Base-by-base conservation (phyloP, 2,888 invertebrate species). In the Theodoxus fluviatilis region DNA sequence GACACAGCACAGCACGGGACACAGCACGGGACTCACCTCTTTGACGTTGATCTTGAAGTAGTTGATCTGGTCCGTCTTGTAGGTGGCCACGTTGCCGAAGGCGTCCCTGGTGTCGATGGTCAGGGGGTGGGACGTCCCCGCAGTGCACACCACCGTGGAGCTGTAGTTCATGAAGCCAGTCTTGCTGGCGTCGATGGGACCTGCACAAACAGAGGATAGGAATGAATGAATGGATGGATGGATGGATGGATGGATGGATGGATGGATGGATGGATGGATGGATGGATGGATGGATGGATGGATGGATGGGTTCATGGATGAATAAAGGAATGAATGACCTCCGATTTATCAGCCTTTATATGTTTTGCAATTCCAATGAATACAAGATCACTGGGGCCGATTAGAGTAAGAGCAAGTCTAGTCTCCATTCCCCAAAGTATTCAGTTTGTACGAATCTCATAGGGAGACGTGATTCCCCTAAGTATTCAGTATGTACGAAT, bases 91-190 rank as follows among this genome's bases (percentile, higher is more conserved):
- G 87, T 96, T 96, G 84, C 94, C 94, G 88, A 93, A 95, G 85
- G 93, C 93, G 89, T 96, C 96, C 72, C 95, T 90, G n/a, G 96
- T 95, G 85, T 95, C 95, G 82, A 96, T 91, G 85, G 92, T 92
- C 85, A 96, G 90, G 68, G 91, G 88, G 82, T 94, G 93, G 61
- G 93, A 91, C 67, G 92, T 90, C 55, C 91, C 92, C 7, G 92
- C 92, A 64, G 93, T 93, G 87, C 94, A 94, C 71, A 95, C 93
- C 37, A 95, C 93, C 43, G 94, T 94, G 73, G 93, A 93, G 79
- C 93, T 93, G 82, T 93, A 93, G 76, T 93, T 91, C 80, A 93
- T 91, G 84, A 96, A 94, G 28, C 93, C 91, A 49, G 94, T 94
- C 82, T 94, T 92, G 76, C 92, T 91, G 69, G 95, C 93, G 88